Conservation (phyloP, 2,888 invertebrate genomes). For the Malacosoma neustria region DNA sequence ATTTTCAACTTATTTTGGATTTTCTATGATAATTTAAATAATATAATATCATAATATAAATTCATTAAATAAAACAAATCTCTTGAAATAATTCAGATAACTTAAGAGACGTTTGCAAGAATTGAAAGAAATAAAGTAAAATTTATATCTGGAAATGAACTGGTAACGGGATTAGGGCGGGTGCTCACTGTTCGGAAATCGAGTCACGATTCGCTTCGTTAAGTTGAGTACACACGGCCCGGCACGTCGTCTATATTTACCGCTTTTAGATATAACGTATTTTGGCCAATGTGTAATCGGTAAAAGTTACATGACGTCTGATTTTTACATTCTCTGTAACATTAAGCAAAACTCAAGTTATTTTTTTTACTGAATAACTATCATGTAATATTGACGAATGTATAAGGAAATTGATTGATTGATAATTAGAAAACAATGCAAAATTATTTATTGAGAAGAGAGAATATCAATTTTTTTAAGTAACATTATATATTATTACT, state of each 20-base stretch:
- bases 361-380: too few species aligned
- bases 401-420: too few species aligned
- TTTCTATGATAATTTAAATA: too few species aligned
- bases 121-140: conserved; percentile 7
- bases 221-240: conserved; percentile 28
- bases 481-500: too few species aligned
- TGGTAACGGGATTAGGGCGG: conserved; percentile 24
- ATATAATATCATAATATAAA: too few species aligned
- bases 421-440: too few species aligned
- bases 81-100: conserved; percentile 8
- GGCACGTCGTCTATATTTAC: conserved; percentile 8
- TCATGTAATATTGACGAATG: too few species aligned
- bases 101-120: conserved; percentile 1
- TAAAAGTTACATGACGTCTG: not conserved
- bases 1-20: too few species aligned
- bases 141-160: conserved; percentile 18
- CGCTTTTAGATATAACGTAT: conserved; percentile 8
- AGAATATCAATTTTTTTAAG: too few species aligned
- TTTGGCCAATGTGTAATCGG: not conserved
- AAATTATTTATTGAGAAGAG: too few species aligned
- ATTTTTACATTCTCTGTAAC: not conserved
- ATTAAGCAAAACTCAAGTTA: too few species aligned
- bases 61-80: not conserved
- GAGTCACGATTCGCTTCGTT: conserved; percentile 41
- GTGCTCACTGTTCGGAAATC: conserved; percentile 26